Evolutionary conservation across 1,140 invertebrate genomes (phyloP).

Genomic region (Scylla paramamosain): DNA sequence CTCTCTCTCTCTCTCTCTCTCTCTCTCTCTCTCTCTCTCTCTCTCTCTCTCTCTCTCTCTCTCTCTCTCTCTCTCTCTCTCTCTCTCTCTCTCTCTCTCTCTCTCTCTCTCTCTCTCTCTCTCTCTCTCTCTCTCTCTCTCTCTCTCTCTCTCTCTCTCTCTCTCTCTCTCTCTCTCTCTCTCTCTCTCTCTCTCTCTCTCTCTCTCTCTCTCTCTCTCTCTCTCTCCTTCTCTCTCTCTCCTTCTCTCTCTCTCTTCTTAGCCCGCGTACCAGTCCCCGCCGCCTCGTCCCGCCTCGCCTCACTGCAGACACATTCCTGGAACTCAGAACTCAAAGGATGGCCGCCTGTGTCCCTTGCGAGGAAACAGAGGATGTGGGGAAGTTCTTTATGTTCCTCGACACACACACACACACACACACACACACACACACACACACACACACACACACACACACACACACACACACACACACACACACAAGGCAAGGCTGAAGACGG

Average conservation of each 20-base stretch:
- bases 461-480: too few species aligned
- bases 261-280: background rate
- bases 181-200: background rate
- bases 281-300: background rate
- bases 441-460: too few species aligned
- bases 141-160: background rate
- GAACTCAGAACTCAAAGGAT: background rate
- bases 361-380: background rate
- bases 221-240: background rate
- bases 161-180: background rate
- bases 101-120: background rate
- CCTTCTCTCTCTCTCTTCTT: background rate
- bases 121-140: background rate
- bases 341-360: background rate
- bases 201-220: background rate
- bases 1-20: background rate
- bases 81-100: background rate
- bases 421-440: background rate
- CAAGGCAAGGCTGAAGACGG: too few species aligned
- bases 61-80: conserved; percentile 15
- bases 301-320: background rate
- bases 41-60: background rate
- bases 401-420: background rate
- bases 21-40: background rate
- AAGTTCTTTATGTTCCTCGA: background rate